Base-by-base conservation (phyloP, 2,113 vertebrate species). In the Cyprinodon brontotheroides region DNA sequence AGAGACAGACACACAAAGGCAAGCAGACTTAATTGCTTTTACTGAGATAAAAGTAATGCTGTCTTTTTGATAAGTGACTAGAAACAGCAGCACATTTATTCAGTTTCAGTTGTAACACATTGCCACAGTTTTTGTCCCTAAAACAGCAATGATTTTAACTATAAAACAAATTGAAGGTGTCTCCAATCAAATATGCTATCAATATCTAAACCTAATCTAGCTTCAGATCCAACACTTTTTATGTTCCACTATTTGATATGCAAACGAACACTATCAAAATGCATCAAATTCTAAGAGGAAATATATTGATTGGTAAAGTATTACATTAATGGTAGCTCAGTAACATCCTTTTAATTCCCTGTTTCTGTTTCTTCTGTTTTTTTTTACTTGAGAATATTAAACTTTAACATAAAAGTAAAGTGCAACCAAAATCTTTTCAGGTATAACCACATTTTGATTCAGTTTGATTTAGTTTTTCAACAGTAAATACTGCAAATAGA, bases 251-350 rank as follows among this genome's bases (percentile, higher is more conserved):
- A 20, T 74, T 37, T 12, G 17, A 37, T 70, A 17, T 57, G 3
- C 57, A 53, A 37, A 43, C 38, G 29, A 20, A 37, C 47, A 9
- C 60, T 57, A 67, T 60, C 38, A 69, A 79, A n/a, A 36, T 50
- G 47, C 40, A 39, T 68, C 68, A 15, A 59, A 61, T 66, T 65
- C 39, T 67, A 17, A 61, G 69, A 68, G 75, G 73, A 61, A 78
- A 68, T 22, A 3, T 57, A 45, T 65, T 22, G n/a, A 57, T 84
- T 57, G 8, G 17, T 9, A 20, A 57, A 9, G 8, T 80, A 61
- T 82, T 83, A 87, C 77, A 89, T 82, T 74, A 84, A 89, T 89
- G 82, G 72, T 15, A 59, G 7, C n/a, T 80, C 61, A 40, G 57
- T 83, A 76, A 68, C 29, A 74, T 74, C 68, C 43, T 12, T 76